Evolutionary conservation across 1,140 invertebrate species (phyloP).

Genomic region (Teleopsis dalmanni): DNA sequence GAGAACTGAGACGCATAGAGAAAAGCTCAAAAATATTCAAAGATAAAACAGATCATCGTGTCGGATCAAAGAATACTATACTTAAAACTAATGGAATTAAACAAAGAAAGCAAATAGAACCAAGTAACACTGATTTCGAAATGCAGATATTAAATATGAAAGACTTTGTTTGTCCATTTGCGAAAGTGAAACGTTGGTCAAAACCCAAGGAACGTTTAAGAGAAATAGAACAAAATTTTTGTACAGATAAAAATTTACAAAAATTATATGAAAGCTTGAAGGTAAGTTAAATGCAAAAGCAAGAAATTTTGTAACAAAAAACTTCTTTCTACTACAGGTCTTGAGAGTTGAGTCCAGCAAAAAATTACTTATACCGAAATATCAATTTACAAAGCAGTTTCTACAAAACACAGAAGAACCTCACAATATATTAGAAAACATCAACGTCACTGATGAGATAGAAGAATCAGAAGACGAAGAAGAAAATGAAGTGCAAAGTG

Average conservation of each 20-base stretch:
- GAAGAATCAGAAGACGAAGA: no score
- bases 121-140: constrained; percentile 35
- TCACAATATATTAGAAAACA: no score
- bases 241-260: constrained; percentile 28
- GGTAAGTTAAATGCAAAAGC: constrained; percentile 5
- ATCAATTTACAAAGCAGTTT: no score
- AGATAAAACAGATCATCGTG: constrained; percentile 16
- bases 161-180: constrained; percentile 28
- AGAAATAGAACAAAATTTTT: constrained; percentile 37
- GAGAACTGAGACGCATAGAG: constrained; percentile 33
- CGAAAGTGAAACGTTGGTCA: constrained; percentile 32
- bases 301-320: no score
- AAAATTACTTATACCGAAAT: no score
- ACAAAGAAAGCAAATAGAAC: constrained; percentile 27
- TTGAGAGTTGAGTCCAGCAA: not conserved
- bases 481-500: no score
- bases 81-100: constrained; percentile 41
- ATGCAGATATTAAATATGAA: constrained; percentile 17
- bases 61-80: constrained; percentile 40
- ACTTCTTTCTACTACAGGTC: not conserved
- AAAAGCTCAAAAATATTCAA: no score
- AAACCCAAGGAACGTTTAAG: constrained; percentile 29
- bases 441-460: no score
- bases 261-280: constrained; percentile 30
- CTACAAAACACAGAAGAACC: no score